phyloP scores from a whole-genome alignment of 1,140 invertebrate genomes.

The Proales similis region DNA sequence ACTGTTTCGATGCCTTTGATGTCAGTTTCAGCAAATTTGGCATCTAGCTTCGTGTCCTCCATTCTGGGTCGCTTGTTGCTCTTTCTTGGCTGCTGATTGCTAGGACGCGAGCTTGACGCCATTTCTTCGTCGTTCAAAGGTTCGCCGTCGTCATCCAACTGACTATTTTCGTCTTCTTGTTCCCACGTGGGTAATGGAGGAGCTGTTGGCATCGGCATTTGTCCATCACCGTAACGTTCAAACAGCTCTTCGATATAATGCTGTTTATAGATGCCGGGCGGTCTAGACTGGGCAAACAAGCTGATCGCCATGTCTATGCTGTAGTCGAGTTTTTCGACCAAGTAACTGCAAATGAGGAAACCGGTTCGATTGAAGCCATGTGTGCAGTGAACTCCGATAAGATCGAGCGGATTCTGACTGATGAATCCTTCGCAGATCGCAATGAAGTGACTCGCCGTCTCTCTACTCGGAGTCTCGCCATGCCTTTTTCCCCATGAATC shows the following conservation, averaged over 20 bases:
- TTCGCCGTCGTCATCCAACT: neutral
- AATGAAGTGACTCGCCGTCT: conserved; percentile 72
- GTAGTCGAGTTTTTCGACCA: conserved; percentile 66
- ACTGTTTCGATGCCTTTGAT: conserved; percentile 48
- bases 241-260: conserved; percentile 61
- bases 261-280: conserved; percentile 65
- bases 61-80: neutral
- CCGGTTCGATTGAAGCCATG: conserved; percentile 97
- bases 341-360: conserved; percentile 81
- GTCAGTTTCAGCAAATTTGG: conserved; percentile 45
- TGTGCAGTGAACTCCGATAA: conserved; percentile 81
- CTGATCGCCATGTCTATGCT: conserved; percentile 67
- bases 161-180: neutral
- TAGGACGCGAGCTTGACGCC: neutral
- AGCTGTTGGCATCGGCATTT: neutral
- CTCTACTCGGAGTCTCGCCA: conserved; percentile 56
- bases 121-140: neutral
- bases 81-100: neutral
- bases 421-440: conserved; percentile 70
- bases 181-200: conserved; percentile 11
- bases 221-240: conserved; percentile 65
- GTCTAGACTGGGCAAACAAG: conserved; percentile 58
- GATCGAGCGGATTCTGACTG: conserved; percentile 64
- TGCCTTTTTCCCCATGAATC: conserved; percentile 48
- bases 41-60: neutral